A percentile compares a stretch with the other conserved stretches of the same genome.
These are phyloP conservation scores for Poecilobothrus nobilitatus DNA, from an alignment of 2,888 invertebrate species.

Conservation along the genomic window DNA sequence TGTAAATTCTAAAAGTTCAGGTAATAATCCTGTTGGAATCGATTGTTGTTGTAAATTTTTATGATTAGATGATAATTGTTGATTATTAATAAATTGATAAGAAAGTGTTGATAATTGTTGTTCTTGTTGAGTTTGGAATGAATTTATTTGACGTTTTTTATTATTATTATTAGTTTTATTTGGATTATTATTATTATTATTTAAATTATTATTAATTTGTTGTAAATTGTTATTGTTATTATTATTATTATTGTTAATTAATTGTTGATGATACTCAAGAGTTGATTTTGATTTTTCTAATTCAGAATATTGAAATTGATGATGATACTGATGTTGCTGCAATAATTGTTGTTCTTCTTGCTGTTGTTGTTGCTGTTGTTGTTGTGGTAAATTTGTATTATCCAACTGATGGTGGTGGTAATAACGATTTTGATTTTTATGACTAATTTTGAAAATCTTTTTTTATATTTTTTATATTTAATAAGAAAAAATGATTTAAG, in stretches of 20 bases:
- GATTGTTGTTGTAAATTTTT: neutral
- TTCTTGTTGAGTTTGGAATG: neutral
- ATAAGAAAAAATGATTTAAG: no score
- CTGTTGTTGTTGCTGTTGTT: neutral
- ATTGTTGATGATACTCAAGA: neutral
- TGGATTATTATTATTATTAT: neutral
- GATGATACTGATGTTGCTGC: neutral
- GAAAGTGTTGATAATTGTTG: conserved; percentile 2
- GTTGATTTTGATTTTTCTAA: neutral
- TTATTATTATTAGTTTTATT: conserved; percentile 8
- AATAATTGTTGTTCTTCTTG: neutral
- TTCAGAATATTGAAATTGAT: neutral
- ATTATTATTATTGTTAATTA: conserved; percentile 1
- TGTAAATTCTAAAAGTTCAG: conserved; percentile 8
- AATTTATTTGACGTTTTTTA: conserved; percentile 2
- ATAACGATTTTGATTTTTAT: neutral
- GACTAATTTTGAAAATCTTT: neutral
- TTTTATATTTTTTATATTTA: no score
- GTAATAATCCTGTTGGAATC: conserved; percentile 1
- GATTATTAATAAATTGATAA: neutral
- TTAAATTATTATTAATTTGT: neutral
- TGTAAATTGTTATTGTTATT: neutral
- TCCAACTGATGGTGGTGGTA: conserved; percentile 1
- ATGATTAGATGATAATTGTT: neutral
- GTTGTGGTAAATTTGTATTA: neutral